Percentiles rank a stretch among this genome's conserved stretches.
phyloP scores from a whole-genome alignment of 2,888 invertebrate genomes.

The Drosophila longiperda region DNA sequence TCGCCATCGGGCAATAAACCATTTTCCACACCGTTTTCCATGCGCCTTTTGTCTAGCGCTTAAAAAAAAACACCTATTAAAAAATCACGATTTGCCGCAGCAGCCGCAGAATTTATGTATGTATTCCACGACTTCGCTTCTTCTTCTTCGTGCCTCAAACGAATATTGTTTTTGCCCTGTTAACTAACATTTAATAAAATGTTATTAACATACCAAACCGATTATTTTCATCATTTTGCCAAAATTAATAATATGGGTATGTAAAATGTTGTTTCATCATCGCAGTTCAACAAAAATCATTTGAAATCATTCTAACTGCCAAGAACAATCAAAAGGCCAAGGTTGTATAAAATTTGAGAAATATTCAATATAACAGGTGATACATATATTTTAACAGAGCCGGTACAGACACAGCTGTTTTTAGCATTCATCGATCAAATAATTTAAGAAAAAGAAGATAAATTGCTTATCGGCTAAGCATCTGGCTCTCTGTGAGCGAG shows the following conservation, averaged over 20 bases:
- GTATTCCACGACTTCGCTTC: constrained; percentile 50
- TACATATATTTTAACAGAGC: neutral
- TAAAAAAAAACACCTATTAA: constrained; percentile 43
- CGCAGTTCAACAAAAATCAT: neutral
- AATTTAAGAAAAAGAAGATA: neutral
- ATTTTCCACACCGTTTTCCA: constrained; percentile 78
- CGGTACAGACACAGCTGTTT: constrained; percentile 22
- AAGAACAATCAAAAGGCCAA: neutral
- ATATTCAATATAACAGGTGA: neutral
- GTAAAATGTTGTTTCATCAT: neutral
- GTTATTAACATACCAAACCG: constrained; percentile 8
- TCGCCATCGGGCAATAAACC: constrained; percentile 74
- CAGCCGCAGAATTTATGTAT: constrained; percentile 77
- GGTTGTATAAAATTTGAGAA: neutral
- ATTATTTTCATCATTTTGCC: neutral
- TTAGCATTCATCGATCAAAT: constrained; percentile 15
- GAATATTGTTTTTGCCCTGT: constrained; percentile 32
- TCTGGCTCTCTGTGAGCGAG: neutral
- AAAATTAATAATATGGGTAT: too few species aligned
- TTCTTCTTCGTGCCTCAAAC: constrained; percentile 39
- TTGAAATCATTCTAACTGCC: neutral
- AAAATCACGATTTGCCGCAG: constrained; percentile 63
- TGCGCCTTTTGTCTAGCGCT: constrained; percentile 52
- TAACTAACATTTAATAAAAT: constrained; percentile 27
- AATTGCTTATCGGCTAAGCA: neutral